Base-by-base conservation (phyloP, 2,797 vertebrate genomes). In the Mus minutoides region DNA sequence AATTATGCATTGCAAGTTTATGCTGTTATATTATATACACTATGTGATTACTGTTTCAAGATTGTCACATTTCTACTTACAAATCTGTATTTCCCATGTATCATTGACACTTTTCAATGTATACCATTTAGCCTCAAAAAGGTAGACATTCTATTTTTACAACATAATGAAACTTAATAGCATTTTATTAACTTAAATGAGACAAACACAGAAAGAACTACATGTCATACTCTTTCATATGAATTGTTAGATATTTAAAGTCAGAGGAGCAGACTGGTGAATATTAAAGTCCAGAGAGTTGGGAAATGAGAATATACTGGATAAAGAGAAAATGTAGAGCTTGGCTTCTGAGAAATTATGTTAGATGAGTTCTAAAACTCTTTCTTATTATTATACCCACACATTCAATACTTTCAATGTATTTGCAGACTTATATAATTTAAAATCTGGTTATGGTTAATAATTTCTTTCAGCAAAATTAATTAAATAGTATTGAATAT, bases 221-320 rank as follows among this genome's bases (percentile, higher is more conserved):
- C 2, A 54, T 14, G 31, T 0, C 24, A 73, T 16, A 0, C n/a
- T 19, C 0, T 79, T 91, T 26, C 17, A 43, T 67, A 29, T 43
- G 13, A 29, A 52, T n/a, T 37, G 0, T 40, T 40, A 34, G 34
- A 12, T 0, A 37, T 49, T 56, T 21, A 67, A n/a, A 76, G 7
- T 54, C n/a, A n/a, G 26, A 73, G 13, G 31, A 37, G 24, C 22
- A 29, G 16, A 94, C 34, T 9, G 9, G 26, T 34, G 4, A 24
- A 10, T 37, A 19, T 6, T 73, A 34, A 40, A 58, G 19, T 12
- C 0, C 7, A 3, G 6, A 6, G 1, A 24, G 26, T 3, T 10
- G 3, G 24, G 0, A 29, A 78, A 73, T 83, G 29, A 19, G 5
- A 40, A 34, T 19, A 90, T 43, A 26, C 6, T 71, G 14, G 52